Evolutionary conservation across 2,888 invertebrate species (phyloP).

Genomic region (Deilephila elpenor): DNA sequence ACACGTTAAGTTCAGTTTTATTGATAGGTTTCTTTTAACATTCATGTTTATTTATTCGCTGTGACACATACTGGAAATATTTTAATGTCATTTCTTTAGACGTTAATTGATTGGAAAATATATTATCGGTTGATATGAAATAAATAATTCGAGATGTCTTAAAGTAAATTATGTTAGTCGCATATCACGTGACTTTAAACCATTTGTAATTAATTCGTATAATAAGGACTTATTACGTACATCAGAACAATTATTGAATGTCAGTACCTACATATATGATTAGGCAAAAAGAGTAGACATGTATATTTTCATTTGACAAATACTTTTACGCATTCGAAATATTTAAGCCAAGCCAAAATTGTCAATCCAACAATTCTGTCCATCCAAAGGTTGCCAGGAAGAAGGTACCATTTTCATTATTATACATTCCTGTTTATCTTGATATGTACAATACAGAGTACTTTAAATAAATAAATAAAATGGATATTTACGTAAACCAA

Average conservation of each 20-base stretch:
- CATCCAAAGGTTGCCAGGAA: too few species aligned
- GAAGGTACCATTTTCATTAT: too few species aligned
- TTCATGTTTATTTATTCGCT: conserved; percentile 67
- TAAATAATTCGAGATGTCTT: not conserved
- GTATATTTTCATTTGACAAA: not conserved
- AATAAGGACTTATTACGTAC: not conserved
- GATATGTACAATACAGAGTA: too few species aligned
- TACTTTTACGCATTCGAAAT: not conserved
- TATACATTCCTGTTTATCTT: too few species aligned
- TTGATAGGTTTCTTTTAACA: conserved; percentile 82
- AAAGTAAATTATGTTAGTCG: not conserved
- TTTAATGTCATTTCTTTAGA: conserved; percentile 44
- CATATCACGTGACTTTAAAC: not conserved
- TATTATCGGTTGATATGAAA: conserved; percentile 32
- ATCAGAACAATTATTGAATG: not conserved
- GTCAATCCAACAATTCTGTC: too few species aligned
- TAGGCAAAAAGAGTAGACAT: too few species aligned
- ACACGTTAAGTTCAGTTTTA: conserved; percentile 82
- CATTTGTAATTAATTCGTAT: not conserved
- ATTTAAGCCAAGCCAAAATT: not conserved
- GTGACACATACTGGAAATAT: conserved; percentile 53
- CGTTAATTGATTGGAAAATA: conserved; percentile 34
- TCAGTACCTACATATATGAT: not conserved
- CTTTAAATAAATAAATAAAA: too few species aligned
- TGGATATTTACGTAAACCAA: not conserved